Evolutionary conservation across 1,140 invertebrate genomes (phyloP), one percentile per base, ranked within the genome.

Genomic region (Sycophaga agraensis): DNA sequence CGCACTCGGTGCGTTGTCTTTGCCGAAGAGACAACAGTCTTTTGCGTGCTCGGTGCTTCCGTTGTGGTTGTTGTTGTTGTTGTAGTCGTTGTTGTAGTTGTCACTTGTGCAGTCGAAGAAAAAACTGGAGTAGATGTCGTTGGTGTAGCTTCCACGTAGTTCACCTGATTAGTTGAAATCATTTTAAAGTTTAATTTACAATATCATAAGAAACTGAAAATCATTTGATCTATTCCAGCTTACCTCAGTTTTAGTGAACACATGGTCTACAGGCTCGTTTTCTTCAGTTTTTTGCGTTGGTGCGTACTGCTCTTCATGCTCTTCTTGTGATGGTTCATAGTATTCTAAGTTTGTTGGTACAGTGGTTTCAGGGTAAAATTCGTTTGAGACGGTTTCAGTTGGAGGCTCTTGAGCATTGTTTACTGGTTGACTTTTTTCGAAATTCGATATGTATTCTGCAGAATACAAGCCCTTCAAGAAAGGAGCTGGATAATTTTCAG

Each of bases 1-100:
- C 77, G 66, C 5, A 76, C 71, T 62, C 72, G 74, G 22, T 71
- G 71, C 19, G 68, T 67, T 0, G 73, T 26, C n/a, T 73, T 75
- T 7, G 56, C 31, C 0, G 72, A 68, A 0, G 71, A 63, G 0
- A 62, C 28, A 21, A 45, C 21, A 0, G 46, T 48, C 1, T 43
- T 63, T n/a, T 14, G 43, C 26, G 59, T 65, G 0, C 68, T 63
- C 0, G 50, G 24, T 34, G 58, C 19, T 14, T 37, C 39, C 7
- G 66, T 67, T 4, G 70, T 69, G 7, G 69, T 68, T 0, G 66
- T 66, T 11, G 64, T 67, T 3, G 64, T 34, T 5, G 64, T 39
- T 12, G 55, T 64, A 2, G 62, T 68, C 0, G 66, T 50, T 0
- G 72, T 63, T 0, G 71, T 71, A 1, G 70, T 72, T 46, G 64